Base-by-base conservation (phyloP, 2,888 invertebrate genomes). In the Ormyrus thymus region DNA sequence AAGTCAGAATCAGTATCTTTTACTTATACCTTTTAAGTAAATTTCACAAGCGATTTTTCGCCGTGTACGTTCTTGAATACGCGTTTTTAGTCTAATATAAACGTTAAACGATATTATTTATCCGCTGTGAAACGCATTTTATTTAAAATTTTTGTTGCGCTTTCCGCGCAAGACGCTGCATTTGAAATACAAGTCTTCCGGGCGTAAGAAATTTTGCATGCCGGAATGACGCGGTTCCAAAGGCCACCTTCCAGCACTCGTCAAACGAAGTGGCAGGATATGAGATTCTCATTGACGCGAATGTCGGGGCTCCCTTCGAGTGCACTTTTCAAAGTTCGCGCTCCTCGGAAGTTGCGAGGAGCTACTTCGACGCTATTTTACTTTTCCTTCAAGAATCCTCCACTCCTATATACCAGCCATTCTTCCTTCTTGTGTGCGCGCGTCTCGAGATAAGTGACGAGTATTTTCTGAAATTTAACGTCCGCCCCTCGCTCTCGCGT, bases 221-320 rank as follows among this genome's bases (percentile, higher is more conserved):
- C 29, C 7, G 51, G n/a, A 43, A 55, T 8, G 55, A 68, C 1
- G 13, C 15, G 29, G 8, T 50, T 15, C 6, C 6, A 15, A 56
- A 48, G 56, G 45, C 4, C 11, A 46, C n/a, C n/a, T 53, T 62
- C 5, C 51, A 51, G 15, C 43, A 11, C 45, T 64, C 62, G 66
- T 73, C 69, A 73, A 69, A 73, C 78, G 46, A 78, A 78, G 69
- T 73, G 73, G 50, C 62, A 69, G 78, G 55, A 62, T 78, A 78
- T 78, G 78, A 78, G 78, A 73, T 78, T 78, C 73, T 78, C 46
- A 78, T 78, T 78, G 78, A 69, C 69, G 62, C 51, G 10, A 62
- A 13, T 43, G 29, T 56, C 10, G 51, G 53, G 48, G 1, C 29
- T 29, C 29, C 73, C 58, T 68, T 68, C 62, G 50, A 72, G 68